These are phyloP conservation scores for Drosophila suboccidentalis DNA, from an alignment of 2,888 invertebrate species.

Conservation along the genomic window DNA sequence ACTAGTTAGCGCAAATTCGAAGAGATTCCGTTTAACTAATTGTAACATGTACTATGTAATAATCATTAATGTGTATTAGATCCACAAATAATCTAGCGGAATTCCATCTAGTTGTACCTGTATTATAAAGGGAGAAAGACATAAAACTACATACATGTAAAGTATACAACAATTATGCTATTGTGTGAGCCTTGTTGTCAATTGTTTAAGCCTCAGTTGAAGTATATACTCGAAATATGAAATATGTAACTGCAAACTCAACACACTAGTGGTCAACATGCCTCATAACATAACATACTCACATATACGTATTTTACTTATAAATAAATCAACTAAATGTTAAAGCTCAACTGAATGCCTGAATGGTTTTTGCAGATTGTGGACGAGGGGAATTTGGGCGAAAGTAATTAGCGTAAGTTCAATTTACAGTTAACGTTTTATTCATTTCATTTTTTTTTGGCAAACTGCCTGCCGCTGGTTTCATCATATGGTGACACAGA, in stretches of 20 bases:
- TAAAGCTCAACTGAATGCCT: constrained; percentile 13
- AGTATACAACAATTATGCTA: constrained; percentile 46
- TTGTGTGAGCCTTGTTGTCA: constrained; percentile 47
- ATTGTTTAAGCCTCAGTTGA: constrained; percentile 50
- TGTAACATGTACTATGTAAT: constrained; percentile 40
- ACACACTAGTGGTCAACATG: constrained; percentile 58
- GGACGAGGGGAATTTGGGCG: neutral
- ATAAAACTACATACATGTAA: constrained; percentile 5
- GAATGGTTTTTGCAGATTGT: neutral
- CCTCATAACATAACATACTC: constrained; percentile 41
- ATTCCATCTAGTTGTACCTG: constrained; percentile 62
- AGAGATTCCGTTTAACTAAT: constrained; percentile 47
- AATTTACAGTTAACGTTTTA: constrained; percentile 14
- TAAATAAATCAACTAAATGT: constrained; percentile 72
- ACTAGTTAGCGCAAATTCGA: constrained; percentile 45
- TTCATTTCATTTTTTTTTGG: constrained; percentile 1
- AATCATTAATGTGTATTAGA: constrained; percentile 25
- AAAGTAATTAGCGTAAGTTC: neutral
- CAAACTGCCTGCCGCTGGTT: constrained; percentile 27
- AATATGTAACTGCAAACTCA: constrained; percentile 51
- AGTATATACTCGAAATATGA: constrained; percentile 59
- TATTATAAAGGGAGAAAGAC: constrained; percentile 37
- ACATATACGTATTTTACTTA: constrained; percentile 61
- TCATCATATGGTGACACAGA: constrained; percentile 66
- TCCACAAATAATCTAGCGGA: constrained; percentile 14